Base-by-base conservation (phyloP, 1,140 invertebrate genomes). In the Bombus waltoni region DNA sequence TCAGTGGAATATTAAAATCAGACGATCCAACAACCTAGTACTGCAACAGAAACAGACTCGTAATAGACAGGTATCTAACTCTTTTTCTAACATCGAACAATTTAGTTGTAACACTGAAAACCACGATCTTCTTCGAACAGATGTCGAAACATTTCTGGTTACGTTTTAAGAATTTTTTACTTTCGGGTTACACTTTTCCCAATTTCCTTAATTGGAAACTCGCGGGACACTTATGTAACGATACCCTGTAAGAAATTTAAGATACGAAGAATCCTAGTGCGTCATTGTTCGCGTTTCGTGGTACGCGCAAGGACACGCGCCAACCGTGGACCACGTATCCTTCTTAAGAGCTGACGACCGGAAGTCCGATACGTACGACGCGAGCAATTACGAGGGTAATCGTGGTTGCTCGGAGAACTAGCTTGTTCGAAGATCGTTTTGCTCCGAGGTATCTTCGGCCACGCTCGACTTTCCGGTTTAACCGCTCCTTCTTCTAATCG, bases 391-490 rank as follows among this genome's bases (percentile, higher is more conserved):
- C 68, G 73, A 59, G 18, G 59, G 79, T 86, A 88, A 88, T 86
- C 86, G 73, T 66, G 80, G 75, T 15, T 47, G 44, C 68, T 62
- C 75, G 66, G 65, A 72, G 85, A 89, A 75, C 75, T 74, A 72
- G 66, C 73, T 88, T 79, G 68, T 47, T 66, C 57, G 38, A 42
- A 40, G 80, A 89, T 90, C 73, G 88, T 89, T 90, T 87, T 82
- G 78, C 89, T 89, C 22, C 59, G 78, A 72, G 85, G 81, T 87
- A 65, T 40, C 86, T 78, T 81, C 81, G 75, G 70, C 75, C 85
- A 81, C 87, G 91, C 90, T 92, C 91, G 91, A 92, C 88, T 92
- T 92, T 92, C 91, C 90, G 91, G 91, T 92, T 92, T 92, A 92
- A 92, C 91, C 89, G 87, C 91, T 92, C 87, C 87, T 88, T 88